Evolutionary conservation across 2,888 invertebrate genomes (phyloP), one percentile per base, ranked within the genome.

Genomic region (Andrena chrysosceles): DNA sequence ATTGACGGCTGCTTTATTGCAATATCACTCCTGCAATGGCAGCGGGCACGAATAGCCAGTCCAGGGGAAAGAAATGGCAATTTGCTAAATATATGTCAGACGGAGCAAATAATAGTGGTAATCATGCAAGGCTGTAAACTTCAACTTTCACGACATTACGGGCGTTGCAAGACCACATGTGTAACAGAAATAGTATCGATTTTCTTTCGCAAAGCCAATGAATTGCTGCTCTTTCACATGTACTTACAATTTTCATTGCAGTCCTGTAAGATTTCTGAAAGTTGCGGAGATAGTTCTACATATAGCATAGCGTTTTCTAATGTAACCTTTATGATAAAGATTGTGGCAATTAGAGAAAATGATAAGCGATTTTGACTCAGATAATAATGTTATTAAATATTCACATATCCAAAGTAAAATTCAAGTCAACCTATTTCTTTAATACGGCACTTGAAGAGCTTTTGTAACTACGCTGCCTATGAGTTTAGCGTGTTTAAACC

Each of bases 11-110:
- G 33, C 67, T 59, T 72, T 81, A 79, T 68, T 67, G 80, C 71
- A 72, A 48, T 68, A 71, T 81, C 80, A 79, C 79, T 68, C 33
- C 48, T 16, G 60, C 54, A 60, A 71, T 54, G 6, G 59, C 31
- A 13, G 1, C 33, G 31, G 0, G 48, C 35, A 52, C 49, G 42
- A 29, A 77, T 76, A 52, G 26, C 59, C 5, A 42, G 60, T 3
- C 33, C 42, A n/a, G 54, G 16, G n/a, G 48, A 72, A 79, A 67
- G 79, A 72, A 72, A 81, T 79, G 62, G 35, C 71, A 68, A 81
- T 79, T 78, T 54, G 23, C 62, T 56, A 81, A 81, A 78, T 66
- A 80, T 72, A 64, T 77, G 70, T 67, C 72, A 78, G 62, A 26
- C 52, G 60, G 23, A 8, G 67, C 13, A 29, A 62, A 60, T 71